A percentile compares a stretch with the other conserved stretches of the same genome.
These are phyloP conservation scores for Catamblyrhynchus diadema DNA, from an alignment of 2,797 vertebrate genomes.

Conservation along the genomic window DNA sequence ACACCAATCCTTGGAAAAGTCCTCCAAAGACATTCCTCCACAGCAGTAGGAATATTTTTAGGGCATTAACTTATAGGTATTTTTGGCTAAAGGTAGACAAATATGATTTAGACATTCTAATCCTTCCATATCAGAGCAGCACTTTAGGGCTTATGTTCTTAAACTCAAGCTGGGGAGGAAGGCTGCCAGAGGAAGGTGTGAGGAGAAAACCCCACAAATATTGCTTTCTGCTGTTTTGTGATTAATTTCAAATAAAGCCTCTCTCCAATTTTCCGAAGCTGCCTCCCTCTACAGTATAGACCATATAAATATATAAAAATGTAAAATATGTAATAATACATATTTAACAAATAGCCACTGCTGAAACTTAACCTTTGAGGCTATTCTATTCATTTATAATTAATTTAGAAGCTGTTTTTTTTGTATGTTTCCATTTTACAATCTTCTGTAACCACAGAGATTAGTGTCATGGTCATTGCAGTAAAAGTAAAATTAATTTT, in stretches of 20 bases:
- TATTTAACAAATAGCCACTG: not conserved
- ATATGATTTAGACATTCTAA: not conserved
- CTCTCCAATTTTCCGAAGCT: not conserved
- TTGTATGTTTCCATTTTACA: not conserved
- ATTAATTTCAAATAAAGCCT: not conserved
- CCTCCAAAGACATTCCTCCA: not conserved
- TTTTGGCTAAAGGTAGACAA: not conserved
- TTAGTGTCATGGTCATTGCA: not conserved
- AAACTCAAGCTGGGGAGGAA: not conserved
- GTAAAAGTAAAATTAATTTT: not conserved
- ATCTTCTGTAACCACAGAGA: not conserved
- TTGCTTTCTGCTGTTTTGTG: not conserved
- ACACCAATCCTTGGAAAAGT: not conserved
- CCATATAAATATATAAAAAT: not conserved
- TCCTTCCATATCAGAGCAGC: not conserved
- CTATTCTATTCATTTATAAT: not conserved
- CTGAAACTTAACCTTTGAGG: not conserved
- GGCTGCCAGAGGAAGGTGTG: not conserved
- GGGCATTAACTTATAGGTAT: not conserved
- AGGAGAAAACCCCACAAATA: accelerated
- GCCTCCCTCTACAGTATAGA: not conserved
- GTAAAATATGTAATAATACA: not conserved
- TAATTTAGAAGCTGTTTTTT: not conserved
- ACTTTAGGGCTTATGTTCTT: not conserved
- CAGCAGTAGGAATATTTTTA: not conserved